These are phyloP conservation scores for Galleria mellonella DNA, from an alignment of 1,140 invertebrate genomes.

Conservation along the genomic window DNA sequence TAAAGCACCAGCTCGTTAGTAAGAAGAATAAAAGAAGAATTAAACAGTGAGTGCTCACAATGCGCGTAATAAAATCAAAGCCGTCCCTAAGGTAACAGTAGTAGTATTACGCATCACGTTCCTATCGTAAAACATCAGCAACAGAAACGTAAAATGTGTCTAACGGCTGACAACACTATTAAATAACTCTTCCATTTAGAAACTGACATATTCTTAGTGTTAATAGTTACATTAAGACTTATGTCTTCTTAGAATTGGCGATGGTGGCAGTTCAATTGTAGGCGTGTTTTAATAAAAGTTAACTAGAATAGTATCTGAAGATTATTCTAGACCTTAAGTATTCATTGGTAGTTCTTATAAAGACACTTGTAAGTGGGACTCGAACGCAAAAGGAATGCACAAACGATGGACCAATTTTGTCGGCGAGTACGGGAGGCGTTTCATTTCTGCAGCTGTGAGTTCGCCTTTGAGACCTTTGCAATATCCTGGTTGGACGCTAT, in stretches of 20 bases:
- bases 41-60: too few relatives aligned
- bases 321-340: not conserved
- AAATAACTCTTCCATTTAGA: constrained; percentile 8
- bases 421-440: constrained; percentile 23
- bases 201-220: not conserved
- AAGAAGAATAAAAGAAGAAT: too few relatives aligned
- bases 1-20: too few relatives aligned
- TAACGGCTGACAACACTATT: not conserved
- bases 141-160: constrained; percentile 2
- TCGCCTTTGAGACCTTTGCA: constrained; percentile 6
- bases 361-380: constrained; percentile 20
- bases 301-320: too few relatives aligned
- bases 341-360: constrained; percentile 25
- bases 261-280: too few relatives aligned
- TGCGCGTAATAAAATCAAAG: too few relatives aligned
- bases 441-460: constrained; percentile 26
- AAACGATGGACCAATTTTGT: constrained; percentile 37
- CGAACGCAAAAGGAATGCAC: constrained; percentile 26
- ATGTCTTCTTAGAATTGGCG: too few relatives aligned
- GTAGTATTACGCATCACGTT: not conserved
- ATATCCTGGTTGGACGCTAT: constrained; percentile 8
- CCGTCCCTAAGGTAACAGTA: too few relatives aligned
- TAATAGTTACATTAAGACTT: too few relatives aligned
- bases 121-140: constrained; percentile 4
- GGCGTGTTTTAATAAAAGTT: too few relatives aligned